Percentiles rank a stretch among this genome's conserved stretches.
These are phyloP conservation scores for Butorides virescens DNA, from an alignment of 2,113 vertebrate species.

Conservation along the genomic window DNA sequence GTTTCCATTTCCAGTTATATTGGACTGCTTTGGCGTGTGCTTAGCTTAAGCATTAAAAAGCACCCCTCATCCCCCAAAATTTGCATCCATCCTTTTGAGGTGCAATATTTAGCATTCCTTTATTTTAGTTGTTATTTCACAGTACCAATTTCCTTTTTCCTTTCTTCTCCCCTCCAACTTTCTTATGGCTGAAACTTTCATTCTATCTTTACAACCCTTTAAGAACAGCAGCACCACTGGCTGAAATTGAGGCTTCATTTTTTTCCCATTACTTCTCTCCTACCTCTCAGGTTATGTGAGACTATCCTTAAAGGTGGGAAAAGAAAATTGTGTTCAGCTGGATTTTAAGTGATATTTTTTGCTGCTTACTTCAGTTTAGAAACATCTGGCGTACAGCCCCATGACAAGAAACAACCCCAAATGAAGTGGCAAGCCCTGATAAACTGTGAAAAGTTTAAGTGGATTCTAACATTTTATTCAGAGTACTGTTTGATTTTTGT, in stretches of 20 bases:
- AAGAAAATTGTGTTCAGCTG: not conserved
- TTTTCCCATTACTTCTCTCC: not conserved
- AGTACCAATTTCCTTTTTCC: not conserved
- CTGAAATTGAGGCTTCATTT: not conserved
- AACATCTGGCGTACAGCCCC: not conserved
- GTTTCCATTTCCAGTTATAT: not conserved
- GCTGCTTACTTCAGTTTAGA: not conserved
- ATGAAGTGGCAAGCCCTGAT: not conserved
- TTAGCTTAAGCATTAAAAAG: not conserved
- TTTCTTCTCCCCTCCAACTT: not conserved
- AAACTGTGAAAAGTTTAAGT: not conserved
- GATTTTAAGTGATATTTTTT: not conserved
- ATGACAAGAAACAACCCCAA: not conserved
- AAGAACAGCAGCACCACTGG: not conserved
- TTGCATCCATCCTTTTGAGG: not conserved
- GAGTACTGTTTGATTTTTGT: not conserved
- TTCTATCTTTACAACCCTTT: not conserved
- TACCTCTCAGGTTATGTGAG: not conserved
- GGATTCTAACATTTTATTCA: not conserved
- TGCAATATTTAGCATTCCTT: not conserved
- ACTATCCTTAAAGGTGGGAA: not conserved
- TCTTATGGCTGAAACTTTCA: not conserved
- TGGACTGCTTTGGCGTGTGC: not conserved
- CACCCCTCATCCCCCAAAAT: accelerated
- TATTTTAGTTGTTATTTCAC: not conserved